Conservation (phyloP, 1,140 invertebrate genomes). For the Ptiloglossa arizonensis region DNA sequence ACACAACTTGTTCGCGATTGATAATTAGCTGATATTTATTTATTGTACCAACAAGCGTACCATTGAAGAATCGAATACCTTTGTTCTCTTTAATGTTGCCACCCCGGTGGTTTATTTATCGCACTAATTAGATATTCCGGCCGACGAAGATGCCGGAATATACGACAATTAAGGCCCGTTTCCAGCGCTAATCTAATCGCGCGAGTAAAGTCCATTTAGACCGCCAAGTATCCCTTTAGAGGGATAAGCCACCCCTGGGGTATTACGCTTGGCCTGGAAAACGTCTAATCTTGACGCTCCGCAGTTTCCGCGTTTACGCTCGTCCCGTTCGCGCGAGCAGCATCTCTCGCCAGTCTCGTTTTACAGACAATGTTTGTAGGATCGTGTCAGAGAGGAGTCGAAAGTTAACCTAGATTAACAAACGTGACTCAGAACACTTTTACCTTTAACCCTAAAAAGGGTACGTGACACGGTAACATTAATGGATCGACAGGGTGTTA, state of each 20-base stretch:
- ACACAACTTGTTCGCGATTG: no score
- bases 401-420: not conserved
- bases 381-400: not conserved
- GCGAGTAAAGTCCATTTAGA: slow-evolving; percentile 35
- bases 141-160: not conserved
- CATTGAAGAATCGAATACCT: no score
- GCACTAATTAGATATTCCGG: slow-evolving; percentile 29
- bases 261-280: slow-evolving; percentile 22
- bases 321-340: not conserved
- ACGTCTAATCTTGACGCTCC: slow-evolving; percentile 36
- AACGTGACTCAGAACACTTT: no score
- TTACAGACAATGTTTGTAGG: not conserved
- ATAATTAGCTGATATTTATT: no score
- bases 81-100: not conserved
- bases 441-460: no score
- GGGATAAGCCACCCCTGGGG: slow-evolving; percentile 22
- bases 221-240: slow-evolving; percentile 44
- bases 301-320: not conserved
- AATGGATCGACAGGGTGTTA: no score
- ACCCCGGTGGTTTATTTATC: not conserved
- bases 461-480: no score
- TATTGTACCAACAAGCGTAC: no score
- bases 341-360: not conserved
- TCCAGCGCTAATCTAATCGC: slow-evolving; percentile 37
- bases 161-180: slow-evolving; percentile 37